A percentile compares a stretch with the other conserved stretches of the same genome.
These are phyloP conservation scores for Bombus turneri DNA, from an alignment of 1,140 invertebrate genomes.

Conservation along the genomic window DNA sequence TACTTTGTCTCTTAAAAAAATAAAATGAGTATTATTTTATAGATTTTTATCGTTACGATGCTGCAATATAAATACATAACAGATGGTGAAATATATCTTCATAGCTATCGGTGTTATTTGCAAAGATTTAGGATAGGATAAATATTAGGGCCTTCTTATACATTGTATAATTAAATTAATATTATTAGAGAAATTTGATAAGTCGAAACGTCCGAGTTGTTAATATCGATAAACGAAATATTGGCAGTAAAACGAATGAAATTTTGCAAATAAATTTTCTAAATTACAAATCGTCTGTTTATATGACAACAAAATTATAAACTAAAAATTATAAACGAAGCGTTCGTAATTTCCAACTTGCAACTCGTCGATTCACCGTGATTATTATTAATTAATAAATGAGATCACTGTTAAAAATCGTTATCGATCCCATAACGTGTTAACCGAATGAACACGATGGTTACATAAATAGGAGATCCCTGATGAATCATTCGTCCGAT, in stretches of 20 bases:
- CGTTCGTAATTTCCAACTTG: not conserved
- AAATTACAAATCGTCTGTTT: no score
- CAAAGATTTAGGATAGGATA: not conserved
- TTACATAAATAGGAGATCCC: not conserved
- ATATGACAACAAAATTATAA: no score
- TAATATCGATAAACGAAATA: no score
- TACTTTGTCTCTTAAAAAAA: not conserved
- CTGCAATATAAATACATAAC: not conserved
- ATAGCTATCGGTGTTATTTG: not conserved
- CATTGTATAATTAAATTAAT: no score
- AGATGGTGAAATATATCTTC: not conserved
- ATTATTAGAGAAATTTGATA: not conserved
- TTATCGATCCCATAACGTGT: not conserved
- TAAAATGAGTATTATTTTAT: not conserved
- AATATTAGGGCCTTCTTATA: no score
- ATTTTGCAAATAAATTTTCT: no score
- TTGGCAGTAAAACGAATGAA: no score
- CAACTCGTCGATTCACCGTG: no score
- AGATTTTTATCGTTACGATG: not conserved
- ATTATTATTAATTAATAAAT: not conserved
- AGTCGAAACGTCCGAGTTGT: no score
- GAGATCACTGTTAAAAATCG: no score
- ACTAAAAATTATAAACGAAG: not conserved
- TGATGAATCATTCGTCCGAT: conserved; percentile 24
- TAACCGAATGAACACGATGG: not conserved